Evolutionary conservation across 2,113 vertebrate species (phyloP).

Genomic region (Podarcis raffonei): DNA sequence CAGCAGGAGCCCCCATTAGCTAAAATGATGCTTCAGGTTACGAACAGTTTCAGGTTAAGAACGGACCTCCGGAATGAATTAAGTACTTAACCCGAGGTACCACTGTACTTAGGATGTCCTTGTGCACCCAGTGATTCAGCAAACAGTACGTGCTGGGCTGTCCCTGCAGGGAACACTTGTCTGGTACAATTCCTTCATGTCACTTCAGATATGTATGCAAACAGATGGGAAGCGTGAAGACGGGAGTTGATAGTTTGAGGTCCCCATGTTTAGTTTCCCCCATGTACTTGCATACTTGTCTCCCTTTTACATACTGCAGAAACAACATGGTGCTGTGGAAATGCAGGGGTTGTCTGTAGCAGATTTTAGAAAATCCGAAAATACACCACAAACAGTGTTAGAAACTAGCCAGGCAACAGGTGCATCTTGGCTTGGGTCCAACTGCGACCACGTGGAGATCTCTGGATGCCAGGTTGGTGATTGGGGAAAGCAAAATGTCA

Average conservation of each 20-base stretch:
- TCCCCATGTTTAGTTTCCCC: neutral
- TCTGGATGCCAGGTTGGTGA: too few relatives aligned
- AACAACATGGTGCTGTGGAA: accelerated
- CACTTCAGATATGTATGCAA: neutral
- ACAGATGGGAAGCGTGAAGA: neutral
- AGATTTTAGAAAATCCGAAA: accelerated
- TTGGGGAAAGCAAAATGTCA: too few relatives aligned
- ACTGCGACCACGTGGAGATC: too few relatives aligned
- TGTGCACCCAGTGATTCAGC: neutral
- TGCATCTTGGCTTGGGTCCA: too few relatives aligned
- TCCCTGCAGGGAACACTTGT: neutral
- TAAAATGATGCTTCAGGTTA: too few relatives aligned
- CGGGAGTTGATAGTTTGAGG: neutral
- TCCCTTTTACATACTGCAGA: neutral
- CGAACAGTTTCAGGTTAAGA: too few relatives aligned
- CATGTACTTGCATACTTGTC: neutral
- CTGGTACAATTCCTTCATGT: neutral
- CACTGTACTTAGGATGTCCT: neutral
- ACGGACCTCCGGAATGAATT: too few relatives aligned
- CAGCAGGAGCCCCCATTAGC: too few relatives aligned
- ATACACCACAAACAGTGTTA: too few relatives aligned
- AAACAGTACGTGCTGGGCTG: neutral
- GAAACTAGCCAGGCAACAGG: too few relatives aligned
- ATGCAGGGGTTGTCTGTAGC: neutral
- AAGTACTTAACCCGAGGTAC: too few relatives aligned